phyloP scores from a whole-genome alignment of 53 echinoderm and acorn worm species.

The Temnopleurus reevesii region DNA sequence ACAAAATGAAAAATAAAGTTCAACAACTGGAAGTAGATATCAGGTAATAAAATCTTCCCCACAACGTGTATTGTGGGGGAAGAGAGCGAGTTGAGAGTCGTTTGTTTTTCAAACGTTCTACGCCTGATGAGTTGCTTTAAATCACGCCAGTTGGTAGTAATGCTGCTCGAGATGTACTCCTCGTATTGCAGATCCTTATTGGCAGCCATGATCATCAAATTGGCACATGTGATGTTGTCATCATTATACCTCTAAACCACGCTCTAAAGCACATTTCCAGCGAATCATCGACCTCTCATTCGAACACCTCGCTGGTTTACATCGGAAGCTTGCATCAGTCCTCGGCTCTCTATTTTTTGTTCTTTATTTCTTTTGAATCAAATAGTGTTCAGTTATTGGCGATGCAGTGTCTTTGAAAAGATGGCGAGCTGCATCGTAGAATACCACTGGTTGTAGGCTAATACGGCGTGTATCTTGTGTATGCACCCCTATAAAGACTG shows the following conservation, averaged over 20 bases:
- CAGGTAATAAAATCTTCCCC: neutral
- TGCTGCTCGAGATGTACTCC: neutral
- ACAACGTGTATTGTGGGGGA: neutral
- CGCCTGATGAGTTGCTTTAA: neutral
- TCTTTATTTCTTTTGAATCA: slow-evolving; percentile 27
- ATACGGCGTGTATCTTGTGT: slow-evolving; percentile 92
- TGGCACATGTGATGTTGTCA: neutral
- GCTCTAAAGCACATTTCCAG: no score
- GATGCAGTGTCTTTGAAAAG: slow-evolving; percentile 8
- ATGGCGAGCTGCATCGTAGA: neutral
- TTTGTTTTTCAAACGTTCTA: slow-evolving; percentile 7
- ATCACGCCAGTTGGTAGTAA: neutral
- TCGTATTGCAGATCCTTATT: neutral
- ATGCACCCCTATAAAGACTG: slow-evolving; percentile 94
- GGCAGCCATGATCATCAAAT: neutral
- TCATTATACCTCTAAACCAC: neutral
- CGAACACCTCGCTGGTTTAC: neutral
- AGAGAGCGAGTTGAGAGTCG: neutral
- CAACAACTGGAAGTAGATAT: slow-evolving; percentile 46
- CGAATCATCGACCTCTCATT: neutral
- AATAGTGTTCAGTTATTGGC: slow-evolving; percentile 27
- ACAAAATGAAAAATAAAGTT: slow-evolving; percentile 44
- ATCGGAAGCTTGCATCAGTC: neutral
- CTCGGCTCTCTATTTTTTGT: slow-evolving; percentile 31
- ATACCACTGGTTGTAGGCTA: slow-evolving; percentile 45